A percentile compares a stretch with the other conserved stretches of the same genome.
Conservation (phyloP, 2,888 invertebrate species). For the Drosophila longiperda region DNA sequence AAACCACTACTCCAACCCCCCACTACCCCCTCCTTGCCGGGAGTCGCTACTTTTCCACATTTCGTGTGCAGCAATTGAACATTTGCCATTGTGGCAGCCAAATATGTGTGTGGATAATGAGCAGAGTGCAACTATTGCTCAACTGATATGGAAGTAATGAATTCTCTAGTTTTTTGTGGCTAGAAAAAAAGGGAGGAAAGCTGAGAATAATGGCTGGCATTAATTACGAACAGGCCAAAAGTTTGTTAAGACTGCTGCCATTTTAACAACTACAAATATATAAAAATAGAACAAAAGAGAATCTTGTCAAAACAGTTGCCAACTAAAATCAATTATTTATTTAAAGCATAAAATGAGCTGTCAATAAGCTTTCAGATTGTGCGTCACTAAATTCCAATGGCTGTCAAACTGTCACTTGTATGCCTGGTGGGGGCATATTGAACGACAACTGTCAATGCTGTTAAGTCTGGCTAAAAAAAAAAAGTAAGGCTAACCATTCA, state of each 20-base stretch:
- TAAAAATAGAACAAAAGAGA: too few species aligned
- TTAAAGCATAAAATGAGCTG: not conserved
- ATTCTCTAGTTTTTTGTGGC: not conserved
- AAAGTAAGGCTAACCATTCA: constrained; percentile 5
- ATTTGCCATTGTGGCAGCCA: constrained; percentile 38
- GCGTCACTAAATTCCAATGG: not conserved
- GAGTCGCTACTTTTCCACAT: not conserved
- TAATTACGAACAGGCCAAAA: not conserved
- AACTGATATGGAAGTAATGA: constrained; percentile 41
- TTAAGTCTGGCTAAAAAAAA: not conserved
- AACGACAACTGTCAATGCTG: constrained; percentile 17
- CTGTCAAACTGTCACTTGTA: not conserved
- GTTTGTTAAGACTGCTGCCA: too few species aligned
- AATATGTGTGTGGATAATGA: constrained; percentile 34
- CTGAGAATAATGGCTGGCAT: constrained; percentile 1
- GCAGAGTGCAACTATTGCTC: constrained; percentile 19
- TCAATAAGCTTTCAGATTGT: not conserved
- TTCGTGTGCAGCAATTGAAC: constrained; percentile 43
- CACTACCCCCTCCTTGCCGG: not conserved
- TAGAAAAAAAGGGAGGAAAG: not conserved
- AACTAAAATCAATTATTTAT: not conserved
- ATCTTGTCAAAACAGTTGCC: not conserved
- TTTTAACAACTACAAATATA: not conserved
- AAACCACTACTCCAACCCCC: not conserved
- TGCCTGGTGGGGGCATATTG: not conserved